Evolutionary conservation across 2,797 vertebrate species (phyloP).

Genomic region (Momotus momota): DNA sequence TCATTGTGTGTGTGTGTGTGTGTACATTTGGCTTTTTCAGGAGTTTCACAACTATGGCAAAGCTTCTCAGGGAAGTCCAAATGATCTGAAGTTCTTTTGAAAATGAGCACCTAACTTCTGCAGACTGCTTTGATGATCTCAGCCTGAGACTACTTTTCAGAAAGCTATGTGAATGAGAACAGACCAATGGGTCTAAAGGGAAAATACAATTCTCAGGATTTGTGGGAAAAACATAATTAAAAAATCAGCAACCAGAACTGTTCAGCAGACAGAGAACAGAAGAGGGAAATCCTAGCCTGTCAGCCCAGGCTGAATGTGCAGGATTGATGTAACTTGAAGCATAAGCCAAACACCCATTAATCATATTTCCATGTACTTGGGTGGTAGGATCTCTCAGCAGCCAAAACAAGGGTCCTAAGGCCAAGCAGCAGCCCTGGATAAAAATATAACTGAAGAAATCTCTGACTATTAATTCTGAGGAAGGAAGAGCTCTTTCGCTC

Average conservation of each 20-base stretch:
- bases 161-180: not conserved
- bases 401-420: not conserved
- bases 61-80: not conserved
- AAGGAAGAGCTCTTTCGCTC: not conserved
- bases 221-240: not conserved
- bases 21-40: not conserved
- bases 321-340: not conserved
- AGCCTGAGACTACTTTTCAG: not conserved
- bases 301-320: not conserved
- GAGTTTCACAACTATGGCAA: not conserved
- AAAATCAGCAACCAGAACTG: not conserved
- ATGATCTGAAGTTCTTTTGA: not conserved
- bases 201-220: not conserved
- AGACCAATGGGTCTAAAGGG: not conserved
- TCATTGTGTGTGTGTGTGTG: fast-evolving
- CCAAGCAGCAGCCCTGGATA: not conserved
- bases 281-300: not conserved
- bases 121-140: not conserved
- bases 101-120: not conserved
- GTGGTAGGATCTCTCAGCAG: not conserved
- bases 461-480: not conserved
- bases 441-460: not conserved
- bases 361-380: not conserved
- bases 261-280: not conserved
- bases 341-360: not conserved